Conservation (phyloP, 2,113 vertebrate genomes). For the Colinus virginianus region DNA sequence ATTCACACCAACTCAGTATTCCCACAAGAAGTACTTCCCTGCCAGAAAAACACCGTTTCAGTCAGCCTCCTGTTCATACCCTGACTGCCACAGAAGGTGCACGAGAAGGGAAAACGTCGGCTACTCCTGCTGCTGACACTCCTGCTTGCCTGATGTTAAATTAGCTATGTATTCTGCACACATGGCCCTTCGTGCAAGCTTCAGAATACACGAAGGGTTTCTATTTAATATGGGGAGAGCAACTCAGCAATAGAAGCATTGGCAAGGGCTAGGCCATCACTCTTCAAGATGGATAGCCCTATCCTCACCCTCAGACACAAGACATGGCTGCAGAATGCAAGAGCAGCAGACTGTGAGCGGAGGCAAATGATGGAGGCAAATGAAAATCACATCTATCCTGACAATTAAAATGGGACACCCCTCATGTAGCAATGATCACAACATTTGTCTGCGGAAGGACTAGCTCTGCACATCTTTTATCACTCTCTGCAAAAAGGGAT, state of each 20-base stretch:
- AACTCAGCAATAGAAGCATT: background rate
- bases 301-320: background rate
- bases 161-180: background rate
- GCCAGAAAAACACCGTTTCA: background rate
- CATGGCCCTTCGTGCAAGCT: background rate
- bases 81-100: background rate
- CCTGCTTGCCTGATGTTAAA: background rate
- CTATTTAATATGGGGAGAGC: background rate
- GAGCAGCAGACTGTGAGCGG: background rate
- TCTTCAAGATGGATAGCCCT: conserved; percentile 57
- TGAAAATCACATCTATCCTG: conserved; percentile 48
- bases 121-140: fast-evolving
- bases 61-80: background rate
- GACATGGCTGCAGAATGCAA: background rate
- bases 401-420: conserved; percentile 51
- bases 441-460: conserved; percentile 57
- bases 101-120: fast-evolving
- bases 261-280: conserved; percentile 3
- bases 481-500: background rate
- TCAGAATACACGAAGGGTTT: background rate
- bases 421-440: conserved; percentile 58
- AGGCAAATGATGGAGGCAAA: conserved; percentile 51
- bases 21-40: background rate
- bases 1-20: background rate
- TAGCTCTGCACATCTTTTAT: conserved; percentile 13